phyloP scores from a whole-genome alignment of 2,113 vertebrate genomes.

The Centropristis striata region DNA sequence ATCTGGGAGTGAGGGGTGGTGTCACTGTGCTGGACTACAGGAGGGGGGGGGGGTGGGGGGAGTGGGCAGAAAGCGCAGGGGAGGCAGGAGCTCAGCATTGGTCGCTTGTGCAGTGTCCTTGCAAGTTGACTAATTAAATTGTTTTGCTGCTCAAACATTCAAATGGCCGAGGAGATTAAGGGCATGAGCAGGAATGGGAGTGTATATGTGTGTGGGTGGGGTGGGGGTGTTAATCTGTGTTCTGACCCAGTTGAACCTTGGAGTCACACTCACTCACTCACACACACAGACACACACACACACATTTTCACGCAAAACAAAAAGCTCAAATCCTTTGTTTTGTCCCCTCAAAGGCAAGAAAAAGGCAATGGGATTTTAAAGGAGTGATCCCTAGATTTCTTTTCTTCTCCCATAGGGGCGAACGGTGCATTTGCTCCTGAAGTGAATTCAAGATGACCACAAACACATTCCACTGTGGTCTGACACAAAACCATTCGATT shows the following conservation, averaged over 20 bases:
- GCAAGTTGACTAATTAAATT: slow-evolving; percentile 97
- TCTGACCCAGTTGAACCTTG: slow-evolving; percentile 76
- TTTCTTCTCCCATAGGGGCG: slow-evolving; percentile 56
- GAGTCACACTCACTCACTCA: slow-evolving; percentile 48
- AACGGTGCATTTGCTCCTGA: slow-evolving; percentile 56
- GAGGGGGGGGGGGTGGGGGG: slow-evolving; percentile 20
- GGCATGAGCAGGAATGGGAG: slow-evolving; percentile 55
- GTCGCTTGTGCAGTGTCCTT: slow-evolving; percentile 79
- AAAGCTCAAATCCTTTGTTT: slow-evolving; percentile 77
- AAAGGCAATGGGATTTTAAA: slow-evolving; percentile 74
- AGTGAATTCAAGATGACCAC: slow-evolving; percentile 74
- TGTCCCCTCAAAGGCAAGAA: slow-evolving; percentile 75
- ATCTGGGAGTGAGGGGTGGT: slow-evolving; percentile 87
- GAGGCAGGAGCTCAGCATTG: slow-evolving; percentile 43
- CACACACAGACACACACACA: slow-evolving; percentile 49
- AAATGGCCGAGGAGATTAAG: slow-evolving; percentile 94
- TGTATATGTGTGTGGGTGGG: neutral
- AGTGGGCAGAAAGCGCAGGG: slow-evolving; percentile 31
- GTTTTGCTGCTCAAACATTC: slow-evolving; percentile 95
- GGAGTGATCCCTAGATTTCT: slow-evolving; percentile 73
- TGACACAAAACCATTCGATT: slow-evolving; percentile 55
- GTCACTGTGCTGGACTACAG: slow-evolving; percentile 53
- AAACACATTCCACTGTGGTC: slow-evolving; percentile 71
- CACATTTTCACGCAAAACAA: slow-evolving; percentile 58
- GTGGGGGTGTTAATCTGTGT: slow-evolving; percentile 71